Percentiles rank a stretch among this genome's conserved stretches.
phyloP scores from a whole-genome alignment of 2,113 vertebrate species.

The Ammodytes marinus region DNA sequence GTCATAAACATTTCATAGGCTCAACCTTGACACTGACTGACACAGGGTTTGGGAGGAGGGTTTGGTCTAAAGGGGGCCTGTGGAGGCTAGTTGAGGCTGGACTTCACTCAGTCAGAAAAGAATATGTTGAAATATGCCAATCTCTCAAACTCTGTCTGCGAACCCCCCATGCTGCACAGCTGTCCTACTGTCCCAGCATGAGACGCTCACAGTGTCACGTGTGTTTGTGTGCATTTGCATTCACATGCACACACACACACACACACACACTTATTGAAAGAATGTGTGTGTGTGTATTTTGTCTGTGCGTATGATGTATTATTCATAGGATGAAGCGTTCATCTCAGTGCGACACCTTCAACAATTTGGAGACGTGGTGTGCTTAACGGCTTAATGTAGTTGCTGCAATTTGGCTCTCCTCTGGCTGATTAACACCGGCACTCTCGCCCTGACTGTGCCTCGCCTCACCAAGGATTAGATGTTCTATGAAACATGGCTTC shows the following conservation, averaged over 20 bases:
- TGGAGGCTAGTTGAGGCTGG: slow-evolving; percentile 45
- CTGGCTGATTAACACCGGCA: slow-evolving; percentile 82
- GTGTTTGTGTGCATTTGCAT: background rate
- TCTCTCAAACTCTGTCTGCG: slow-evolving; percentile 18
- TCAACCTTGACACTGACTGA: slow-evolving; percentile 71
- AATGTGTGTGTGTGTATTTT: slow-evolving; percentile 41
- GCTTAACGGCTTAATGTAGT: slow-evolving; percentile 84
- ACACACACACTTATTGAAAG: slow-evolving; percentile 33
- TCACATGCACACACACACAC: slow-evolving; percentile 2
- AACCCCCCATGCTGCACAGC: slow-evolving; percentile 44
- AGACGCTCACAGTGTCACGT: background rate
- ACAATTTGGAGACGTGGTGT: slow-evolving; percentile 81
- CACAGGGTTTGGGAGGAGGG: slow-evolving; percentile 13
- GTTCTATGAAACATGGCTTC: slow-evolving; percentile 72
- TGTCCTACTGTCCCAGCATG: slow-evolving; percentile 37
- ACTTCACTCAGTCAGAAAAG: slow-evolving; percentile 38
- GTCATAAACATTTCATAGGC: slow-evolving; percentile 82
- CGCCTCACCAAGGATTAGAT: slow-evolving; percentile 67
- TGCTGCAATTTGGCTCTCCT: slow-evolving; percentile 81
- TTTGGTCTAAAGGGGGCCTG: slow-evolving; percentile 42
- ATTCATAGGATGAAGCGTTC: slow-evolving; percentile 77
- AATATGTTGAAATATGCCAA: slow-evolving; percentile 14
- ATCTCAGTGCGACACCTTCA: slow-evolving; percentile 79
- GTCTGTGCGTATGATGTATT: slow-evolving; percentile 74
- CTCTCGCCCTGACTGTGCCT: slow-evolving; percentile 63